Conservation (phyloP, 92 coral and sea anemone genomes). For the Epizoanthus ramosus region DNA sequence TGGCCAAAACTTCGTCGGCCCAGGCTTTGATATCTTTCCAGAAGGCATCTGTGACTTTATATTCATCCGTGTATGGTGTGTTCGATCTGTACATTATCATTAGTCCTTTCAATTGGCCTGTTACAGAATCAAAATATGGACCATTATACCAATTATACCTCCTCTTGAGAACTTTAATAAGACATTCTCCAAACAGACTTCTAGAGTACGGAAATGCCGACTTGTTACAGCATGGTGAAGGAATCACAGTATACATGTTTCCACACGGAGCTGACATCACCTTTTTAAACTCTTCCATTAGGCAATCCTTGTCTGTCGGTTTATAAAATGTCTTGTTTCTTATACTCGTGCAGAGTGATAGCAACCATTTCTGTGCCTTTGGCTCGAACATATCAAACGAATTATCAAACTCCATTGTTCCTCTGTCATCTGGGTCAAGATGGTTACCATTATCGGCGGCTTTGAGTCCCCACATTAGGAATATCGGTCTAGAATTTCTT, state of each 20-base stretch:
- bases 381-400: constrained; percentile 65
- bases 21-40: constrained; percentile 71
- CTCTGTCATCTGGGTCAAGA: constrained; percentile 77
- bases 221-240: constrained; percentile 52
- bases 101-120: constrained; percentile 48
- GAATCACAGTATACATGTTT: not conserved
- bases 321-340: constrained; percentile 61
- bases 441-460: constrained; percentile 86
- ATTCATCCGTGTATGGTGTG: constrained; percentile 59
- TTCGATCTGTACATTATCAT: constrained; percentile 60
- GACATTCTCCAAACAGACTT: constrained; percentile 45
- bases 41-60: constrained; percentile 64
- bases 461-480: constrained; percentile 78
- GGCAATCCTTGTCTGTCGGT: constrained; percentile 41
- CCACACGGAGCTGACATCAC: not conserved
- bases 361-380: constrained; percentile 72
- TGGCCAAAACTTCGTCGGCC: constrained; percentile 54
- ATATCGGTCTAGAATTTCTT: constrained; percentile 43
- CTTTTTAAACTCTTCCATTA: constrained; percentile 35
- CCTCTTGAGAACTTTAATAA: not conserved
- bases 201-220: constrained; percentile 66
- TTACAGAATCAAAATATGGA: constrained; percentile 42
- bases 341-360: constrained; percentile 61
- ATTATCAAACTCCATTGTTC: constrained; percentile 71
- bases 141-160: not conserved